Base-by-base conservation (phyloP, 2,888 invertebrate genomes). In the Drosophila imparisetae region DNA sequence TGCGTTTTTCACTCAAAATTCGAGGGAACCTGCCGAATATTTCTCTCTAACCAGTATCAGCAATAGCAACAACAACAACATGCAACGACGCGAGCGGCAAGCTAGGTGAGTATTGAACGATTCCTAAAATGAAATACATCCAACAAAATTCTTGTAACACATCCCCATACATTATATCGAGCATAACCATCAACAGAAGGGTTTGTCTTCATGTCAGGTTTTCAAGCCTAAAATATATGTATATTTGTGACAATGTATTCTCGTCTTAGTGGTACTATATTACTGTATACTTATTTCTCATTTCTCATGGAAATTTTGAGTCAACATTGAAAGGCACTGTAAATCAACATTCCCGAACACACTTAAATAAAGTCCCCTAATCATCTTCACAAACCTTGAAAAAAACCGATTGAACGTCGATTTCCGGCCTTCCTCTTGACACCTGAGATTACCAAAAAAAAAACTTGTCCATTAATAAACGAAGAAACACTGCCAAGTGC, bases 41-140 rank as follows among this genome's bases (percentile, higher is more conserved):
- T 64, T 64, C 42, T 62, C 62, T 34, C 49, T 59, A n/a, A 70
- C n/a, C 61, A 54, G 53, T 27, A 52, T n/a, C 52, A 64, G 29
- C 50, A 57, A 36, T 21, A 59, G 11, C 27, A 53, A 50, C 53
- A 71, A 36, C 54, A 67, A 67, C 42, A 58, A 75, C 13, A 86
- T 87, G 86, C 86, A 87, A 82, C 73, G 86, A 68, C 87, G 86
- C 54, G 86, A 87, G 62, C 78, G 86, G 61, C 86, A 87, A 75
- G 62, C 86, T 48, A 87, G 90, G 86, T 87, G 61, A 90, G 86
- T 75, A 15, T 36, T 48, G 36, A 21, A 42, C 2, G 11, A 18
- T 27, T 21, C 38, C 7, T 1, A 2, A 18, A 45, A 32, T 40
- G 18, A 18, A 72, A 18, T 45, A 18, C 40, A 38, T 2, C 3